Evolutionary conservation across 2,797 vertebrate genomes (phyloP), one percentile per base, ranked within the genome.

Genomic region (Malacoraja senta): DNA sequence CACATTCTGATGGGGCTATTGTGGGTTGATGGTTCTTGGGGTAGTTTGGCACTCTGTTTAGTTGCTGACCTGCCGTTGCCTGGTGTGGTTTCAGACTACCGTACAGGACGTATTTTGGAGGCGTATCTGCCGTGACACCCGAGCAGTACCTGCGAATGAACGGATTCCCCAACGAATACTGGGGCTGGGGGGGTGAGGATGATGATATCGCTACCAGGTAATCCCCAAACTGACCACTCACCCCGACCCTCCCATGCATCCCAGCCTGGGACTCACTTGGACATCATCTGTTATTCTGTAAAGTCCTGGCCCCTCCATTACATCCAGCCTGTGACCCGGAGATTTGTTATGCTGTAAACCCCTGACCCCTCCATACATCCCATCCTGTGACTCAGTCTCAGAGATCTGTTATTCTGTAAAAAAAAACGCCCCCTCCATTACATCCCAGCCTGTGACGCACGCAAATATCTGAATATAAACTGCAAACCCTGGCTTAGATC

Each of bases 151-250:
- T 78, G 3, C 65, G 58, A 35, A 93, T 81, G 65, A 81, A 78
- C 17, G 74, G 93, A 15, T 81, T 93, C 44, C 93, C 88, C 32
- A 91, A 91, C 13, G 68, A 91, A 26, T 91, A 91, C 15, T 91
- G 88, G 88, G 88, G 88, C 76, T 81, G 93, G 74, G 93, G 74
- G 32, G 88, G 88, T 17, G 88, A 91, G 1, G 88, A 91, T 44
- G 88, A 91, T 44, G 88, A 91, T 24, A 91, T 78, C 19, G 93
- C 79, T 1, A 78, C 74, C 93, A 78, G 76, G 93, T 93, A 35
- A 78, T 0, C 8, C 91, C 3, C 1, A 26, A 26, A 21, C 0
- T 53, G 0, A 0, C 24, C 9, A 21, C 12, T 7, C 10, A 21
- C 71, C 71, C 71, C 71, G 17, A 19, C 71, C 21, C 71, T 21